Evolutionary conservation across 2,888 invertebrate genomes (phyloP).

Genomic region (Dryobota labecula): DNA sequence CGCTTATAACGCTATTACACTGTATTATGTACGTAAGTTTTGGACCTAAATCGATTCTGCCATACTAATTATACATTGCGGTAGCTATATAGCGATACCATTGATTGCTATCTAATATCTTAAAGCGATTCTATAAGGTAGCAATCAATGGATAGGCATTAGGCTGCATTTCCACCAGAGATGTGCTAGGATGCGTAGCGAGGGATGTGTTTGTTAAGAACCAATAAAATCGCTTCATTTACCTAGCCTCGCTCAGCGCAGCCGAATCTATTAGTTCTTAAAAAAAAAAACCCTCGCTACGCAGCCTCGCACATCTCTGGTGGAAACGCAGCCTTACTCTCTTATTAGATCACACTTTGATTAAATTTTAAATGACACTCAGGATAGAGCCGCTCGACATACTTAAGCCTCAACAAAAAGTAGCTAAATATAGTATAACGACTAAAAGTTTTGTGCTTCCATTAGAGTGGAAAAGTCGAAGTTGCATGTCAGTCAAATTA

Average conservation of each 20-base stretch:
- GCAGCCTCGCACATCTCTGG: no score
- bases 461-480: not conserved
- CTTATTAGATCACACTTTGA: conserved; percentile 12
- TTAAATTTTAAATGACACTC: conserved; percentile 12
- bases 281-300: no score
- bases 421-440: not conserved
- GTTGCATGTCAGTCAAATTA: conserved; percentile 4
- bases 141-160: conserved; percentile 13
- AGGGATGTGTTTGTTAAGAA: no score
- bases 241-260: no score
- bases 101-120: conserved; percentile 31
- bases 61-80: conserved; percentile 27
- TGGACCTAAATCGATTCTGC: conserved; percentile 25
- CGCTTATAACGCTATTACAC: conserved; percentile 27
- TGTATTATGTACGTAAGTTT: conserved; percentile 10
- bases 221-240: no score
- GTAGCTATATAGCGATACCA: conserved; percentile 8
- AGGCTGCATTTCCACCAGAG: no score
- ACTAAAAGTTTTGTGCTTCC: not conserved
- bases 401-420: conserved; percentile 3
- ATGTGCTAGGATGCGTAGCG: no score
- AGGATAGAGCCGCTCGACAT: not conserved
- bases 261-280: no score
- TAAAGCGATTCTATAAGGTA: conserved; percentile 25
- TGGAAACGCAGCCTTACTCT: no score